phyloP scores from a whole-genome alignment of 2,888 invertebrate species.

The Oxystoma pomonae region DNA sequence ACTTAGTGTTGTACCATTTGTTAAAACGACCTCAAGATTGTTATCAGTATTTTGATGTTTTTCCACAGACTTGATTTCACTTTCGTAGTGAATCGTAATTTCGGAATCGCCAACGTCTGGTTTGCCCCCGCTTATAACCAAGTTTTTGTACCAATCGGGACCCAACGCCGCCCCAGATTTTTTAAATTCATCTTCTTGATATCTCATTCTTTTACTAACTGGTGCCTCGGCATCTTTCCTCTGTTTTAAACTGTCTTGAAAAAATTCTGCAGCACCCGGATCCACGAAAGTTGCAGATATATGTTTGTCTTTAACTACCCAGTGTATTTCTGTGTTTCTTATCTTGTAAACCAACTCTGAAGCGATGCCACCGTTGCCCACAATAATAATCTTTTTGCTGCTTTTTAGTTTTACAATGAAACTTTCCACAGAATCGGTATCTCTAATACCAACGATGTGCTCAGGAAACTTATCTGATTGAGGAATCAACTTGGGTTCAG shows the following conservation, averaged over 20 bases:
- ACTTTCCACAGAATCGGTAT: conserved; percentile 86
- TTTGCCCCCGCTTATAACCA: conserved; percentile 55
- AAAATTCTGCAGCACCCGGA: conserved; percentile 93
- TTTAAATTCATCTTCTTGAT: conserved; percentile 55
- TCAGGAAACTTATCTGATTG: conserved; percentile 54
- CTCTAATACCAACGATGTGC: conserved; percentile 79
- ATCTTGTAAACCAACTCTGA: conserved; percentile 93
- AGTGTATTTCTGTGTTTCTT: conserved; percentile 77
- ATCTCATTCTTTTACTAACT: conserved; percentile 59
- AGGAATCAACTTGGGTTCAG: conserved; percentile 73
- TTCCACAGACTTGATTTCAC: conserved; percentile 52
- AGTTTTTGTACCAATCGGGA: conserved; percentile 88
- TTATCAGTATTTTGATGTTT: conserved; percentile 50
- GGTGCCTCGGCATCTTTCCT: conserved; percentile 16
- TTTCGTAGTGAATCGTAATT: conserved; percentile 59
- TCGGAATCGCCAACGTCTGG: conserved; percentile 41
- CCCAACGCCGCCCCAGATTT: conserved; percentile 87
- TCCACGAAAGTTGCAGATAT: conserved; percentile 95
- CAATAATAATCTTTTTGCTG: conserved; percentile 71
- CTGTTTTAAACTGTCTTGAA: conserved; percentile 55
- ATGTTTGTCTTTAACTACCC: conserved; percentile 91
- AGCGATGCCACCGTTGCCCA: conserved; percentile 99
- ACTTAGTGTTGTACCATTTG: conserved; percentile 64
- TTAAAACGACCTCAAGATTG: conserved; percentile 70
- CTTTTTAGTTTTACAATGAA: conserved; percentile 67